Conservation (phyloP, 2,888 invertebrate genomes). For the Neelides folsomi region DNA sequence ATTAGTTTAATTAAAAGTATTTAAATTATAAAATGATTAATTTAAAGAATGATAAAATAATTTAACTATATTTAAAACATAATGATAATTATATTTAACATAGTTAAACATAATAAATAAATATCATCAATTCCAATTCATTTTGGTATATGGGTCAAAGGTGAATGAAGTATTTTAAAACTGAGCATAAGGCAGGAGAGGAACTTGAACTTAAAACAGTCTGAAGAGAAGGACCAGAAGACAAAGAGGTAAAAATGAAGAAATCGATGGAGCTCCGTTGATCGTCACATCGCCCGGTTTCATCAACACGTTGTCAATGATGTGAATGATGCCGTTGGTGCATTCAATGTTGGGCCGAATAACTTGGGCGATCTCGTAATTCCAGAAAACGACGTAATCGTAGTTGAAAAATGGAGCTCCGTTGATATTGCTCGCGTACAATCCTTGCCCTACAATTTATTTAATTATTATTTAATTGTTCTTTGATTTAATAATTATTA, state of each 20-base stretch:
- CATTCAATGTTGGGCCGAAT: conserved; percentile 86
- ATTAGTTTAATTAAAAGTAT: too few species aligned
- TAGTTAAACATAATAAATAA: too few species aligned
- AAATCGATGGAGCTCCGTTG: conserved; percentile 38
- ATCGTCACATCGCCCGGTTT: conserved; percentile 69
- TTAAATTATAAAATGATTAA: too few species aligned
- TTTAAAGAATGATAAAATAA: too few species aligned
- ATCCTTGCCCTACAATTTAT: too few species aligned
- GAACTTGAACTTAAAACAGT: conserved; percentile 16
- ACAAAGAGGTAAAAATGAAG: conserved; percentile 5
- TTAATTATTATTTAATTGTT: too few species aligned
- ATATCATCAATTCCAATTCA: too few species aligned
- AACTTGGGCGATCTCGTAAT: conserved; percentile 66
- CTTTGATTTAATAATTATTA: too few species aligned
- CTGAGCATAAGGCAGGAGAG: not conserved
- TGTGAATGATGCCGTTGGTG: conserved; percentile 89
- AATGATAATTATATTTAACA: too few species aligned
- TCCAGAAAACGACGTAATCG: conserved; percentile 73
- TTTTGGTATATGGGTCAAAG: too few species aligned
- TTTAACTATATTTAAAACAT: too few species aligned
- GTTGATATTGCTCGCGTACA: not conserved
- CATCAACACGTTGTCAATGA: conserved; percentile 76
- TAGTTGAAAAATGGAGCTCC: conserved; percentile 15
- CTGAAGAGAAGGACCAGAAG: conserved; percentile 15
- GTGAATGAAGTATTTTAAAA: not conserved